Evolutionary conservation across 2,888 invertebrate species (phyloP).

Genomic region (Aethes cnicana): DNA sequence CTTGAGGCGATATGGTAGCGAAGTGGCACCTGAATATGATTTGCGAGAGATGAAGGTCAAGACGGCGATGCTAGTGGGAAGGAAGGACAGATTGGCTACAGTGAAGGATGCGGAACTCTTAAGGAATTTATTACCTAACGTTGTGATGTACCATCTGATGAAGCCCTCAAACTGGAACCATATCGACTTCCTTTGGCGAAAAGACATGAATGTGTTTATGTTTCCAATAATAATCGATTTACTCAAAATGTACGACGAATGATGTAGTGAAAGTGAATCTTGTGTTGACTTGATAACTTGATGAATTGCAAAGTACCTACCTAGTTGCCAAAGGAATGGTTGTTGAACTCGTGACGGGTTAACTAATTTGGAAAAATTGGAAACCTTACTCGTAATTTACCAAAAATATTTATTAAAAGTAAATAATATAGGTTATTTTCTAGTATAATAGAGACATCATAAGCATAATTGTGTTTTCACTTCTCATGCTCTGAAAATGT

Average conservation of each 20-base stretch:
- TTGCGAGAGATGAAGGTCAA: conserved; percentile 41
- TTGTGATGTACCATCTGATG: conserved; percentile 12
- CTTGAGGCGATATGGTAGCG: conserved; percentile 1
- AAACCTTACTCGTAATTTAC: no score
- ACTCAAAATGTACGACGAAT: background rate
- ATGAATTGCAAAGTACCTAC: no score
- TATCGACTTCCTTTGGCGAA: conserved; percentile 24
- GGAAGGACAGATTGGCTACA: conserved; percentile 23
- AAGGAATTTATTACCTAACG: conserved; percentile 11
- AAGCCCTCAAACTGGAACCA: conserved; percentile 19
- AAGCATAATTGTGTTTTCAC: no score
- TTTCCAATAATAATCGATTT: conserved; percentile 9
- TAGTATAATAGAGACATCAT: no score
- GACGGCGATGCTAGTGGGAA: conserved; percentile 26
- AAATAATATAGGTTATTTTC: no score
- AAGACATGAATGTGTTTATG: conserved; percentile 6
- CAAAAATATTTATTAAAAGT: no score
- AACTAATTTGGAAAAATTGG: no score
- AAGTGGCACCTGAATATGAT: conserved; percentile 41
- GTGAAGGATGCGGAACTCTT: conserved; percentile 28
- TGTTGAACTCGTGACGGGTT: no score
- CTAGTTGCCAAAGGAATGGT: no score
- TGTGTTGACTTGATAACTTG: no score
- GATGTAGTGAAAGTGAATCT: no score
- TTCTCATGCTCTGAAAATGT: no score